These are phyloP conservation scores for Drosophila sucinea DNA, from an alignment of 1,140 invertebrate species.

Conservation along the genomic window DNA sequence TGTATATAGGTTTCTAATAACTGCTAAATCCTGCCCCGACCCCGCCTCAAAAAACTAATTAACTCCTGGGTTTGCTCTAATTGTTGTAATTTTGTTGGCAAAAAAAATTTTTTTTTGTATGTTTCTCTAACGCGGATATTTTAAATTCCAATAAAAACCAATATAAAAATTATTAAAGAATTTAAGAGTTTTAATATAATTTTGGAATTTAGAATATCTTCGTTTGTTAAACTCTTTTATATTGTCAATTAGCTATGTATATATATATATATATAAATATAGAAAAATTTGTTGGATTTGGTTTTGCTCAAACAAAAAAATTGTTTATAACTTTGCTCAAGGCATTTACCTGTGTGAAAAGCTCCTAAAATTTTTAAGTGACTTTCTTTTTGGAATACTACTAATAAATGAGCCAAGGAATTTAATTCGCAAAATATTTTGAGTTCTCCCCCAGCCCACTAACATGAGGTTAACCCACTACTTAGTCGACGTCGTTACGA, in stretches of 20 bases:
- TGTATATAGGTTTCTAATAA: slow-evolving; percentile 78
- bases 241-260: slow-evolving; percentile 36
- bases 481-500: slow-evolving; percentile 11
- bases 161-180: too few species aligned
- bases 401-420: slow-evolving; percentile 76
- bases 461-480: slow-evolving; percentile 14
- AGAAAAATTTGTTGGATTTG: slow-evolving; percentile 38
- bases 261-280: slow-evolving; percentile 28
- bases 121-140: not conserved
- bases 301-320: slow-evolving; percentile 41
- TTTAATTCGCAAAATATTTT: slow-evolving; percentile 54
- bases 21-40: slow-evolving; percentile 69
- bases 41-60: slow-evolving; percentile 48
- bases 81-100: slow-evolving; percentile 43
- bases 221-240: not conserved
- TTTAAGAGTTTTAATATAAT: not conserved
- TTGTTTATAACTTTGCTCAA: slow-evolving; percentile 20
- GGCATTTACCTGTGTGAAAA: slow-evolving; percentile 40
- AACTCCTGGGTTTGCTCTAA: slow-evolving; percentile 46
- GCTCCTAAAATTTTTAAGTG: slow-evolving; percentile 37
- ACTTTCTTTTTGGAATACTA: slow-evolving; percentile 55
- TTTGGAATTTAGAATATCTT: not conserved
- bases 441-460: slow-evolving; percentile 34
- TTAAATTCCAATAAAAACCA: not conserved
- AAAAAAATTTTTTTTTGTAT: not conserved